Base-by-base conservation (phyloP, 2,797 vertebrate species). In the Aphelocoma californica region DNA sequence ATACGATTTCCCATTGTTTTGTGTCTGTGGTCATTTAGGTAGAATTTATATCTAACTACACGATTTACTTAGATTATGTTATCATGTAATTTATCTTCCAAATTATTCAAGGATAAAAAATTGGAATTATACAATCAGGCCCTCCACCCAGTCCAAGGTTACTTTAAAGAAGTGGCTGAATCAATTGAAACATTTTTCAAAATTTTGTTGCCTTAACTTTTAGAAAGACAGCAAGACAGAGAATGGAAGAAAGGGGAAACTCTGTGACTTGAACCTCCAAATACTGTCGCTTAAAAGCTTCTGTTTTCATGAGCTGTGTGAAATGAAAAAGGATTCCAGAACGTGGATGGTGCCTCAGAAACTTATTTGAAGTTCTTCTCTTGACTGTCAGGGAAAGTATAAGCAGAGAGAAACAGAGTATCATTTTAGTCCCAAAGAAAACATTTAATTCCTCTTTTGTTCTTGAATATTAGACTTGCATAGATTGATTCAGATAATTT, bases 381-480 rank as follows among this genome's bases (percentile, higher is more conserved):
- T 88, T 88, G 34, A 80, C 48, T 84, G 73, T 82, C 42, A 92
- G 44, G 16, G 51, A 70, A 23, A 54, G 6, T 60, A 48, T 57
- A 86, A 84, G 32, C 34, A 86, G 23, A 89, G 40, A 66, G 18
- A 72, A n/a, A 71, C 2, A 45, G 14, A 82, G 29, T 36, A 74
- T 60, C 7, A 73, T 64, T 92, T 86, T n/a, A 93, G 12, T 29
- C 25, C 36, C 50, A 70, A 71, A 86, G 48, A 78, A 80, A 69
- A 74, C 60, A 85, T 64, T 61, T 53, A 74, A 77, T 67, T 83
- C 29, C 3, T 2, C 5, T 6, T 47, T 92, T 94, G 50, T 79
- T 86, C 71, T 73, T 91, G 73, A 88, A 75, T 79, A 88, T 84
- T 81, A 88, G 67, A 95, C 66, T 81, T 80, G 36, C 48, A 88